phyloP scores from a whole-genome alignment of 1,140 invertebrate genomes.

The Drusus annulatus region DNA sequence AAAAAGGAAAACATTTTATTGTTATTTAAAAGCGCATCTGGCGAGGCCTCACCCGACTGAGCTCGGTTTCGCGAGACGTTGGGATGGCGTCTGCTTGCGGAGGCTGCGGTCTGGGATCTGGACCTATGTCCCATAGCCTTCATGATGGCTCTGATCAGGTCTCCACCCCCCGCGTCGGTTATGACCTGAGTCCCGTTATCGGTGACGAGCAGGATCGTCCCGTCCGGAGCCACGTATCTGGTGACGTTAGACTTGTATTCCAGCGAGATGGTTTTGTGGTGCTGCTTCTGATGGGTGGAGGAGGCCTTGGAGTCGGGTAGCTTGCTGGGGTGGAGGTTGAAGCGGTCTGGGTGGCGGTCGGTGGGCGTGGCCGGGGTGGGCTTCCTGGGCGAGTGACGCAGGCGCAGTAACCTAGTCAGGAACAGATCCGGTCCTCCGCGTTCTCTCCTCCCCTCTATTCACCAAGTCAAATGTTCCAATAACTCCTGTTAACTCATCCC shows the following conservation, averaged over 20 bases:
- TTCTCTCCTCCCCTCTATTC: slow-evolving; percentile 41
- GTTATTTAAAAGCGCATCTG: slow-evolving; percentile 33
- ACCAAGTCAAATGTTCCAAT: slow-evolving; percentile 6
- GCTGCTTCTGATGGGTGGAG: slow-evolving; percentile 61
- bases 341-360: slow-evolving; percentile 54
- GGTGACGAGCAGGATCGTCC: slow-evolving; percentile 70
- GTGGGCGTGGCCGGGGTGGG: slow-evolving; percentile 40
- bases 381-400: slow-evolving; percentile 46
- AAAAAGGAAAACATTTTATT: slow-evolving; percentile 22
- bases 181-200: slow-evolving; percentile 71
- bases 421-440: slow-evolving; percentile 53
- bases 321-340: slow-evolving; percentile 60
- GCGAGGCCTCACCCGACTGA: slow-evolving; percentile 64
- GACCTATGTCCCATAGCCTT: slow-evolving; percentile 63
- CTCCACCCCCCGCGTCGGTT: slow-evolving; percentile 68
- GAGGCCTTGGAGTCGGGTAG: slow-evolving; percentile 56
- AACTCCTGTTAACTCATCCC: slow-evolving; percentile 1
- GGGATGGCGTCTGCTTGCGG: slow-evolving; percentile 62
- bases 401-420: slow-evolving; percentile 48
- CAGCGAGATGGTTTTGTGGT: slow-evolving; percentile 61
- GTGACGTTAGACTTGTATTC: slow-evolving; percentile 61
- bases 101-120: slow-evolving; percentile 62
- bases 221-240: slow-evolving; percentile 68
- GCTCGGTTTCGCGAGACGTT: slow-evolving; percentile 47
- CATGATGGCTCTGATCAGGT: slow-evolving; percentile 69